Evolutionary conservation across 2,797 vertebrate genomes (phyloP), one percentile per base, ranked within the genome.

Genomic region (Harpagifer antarcticus): DNA sequence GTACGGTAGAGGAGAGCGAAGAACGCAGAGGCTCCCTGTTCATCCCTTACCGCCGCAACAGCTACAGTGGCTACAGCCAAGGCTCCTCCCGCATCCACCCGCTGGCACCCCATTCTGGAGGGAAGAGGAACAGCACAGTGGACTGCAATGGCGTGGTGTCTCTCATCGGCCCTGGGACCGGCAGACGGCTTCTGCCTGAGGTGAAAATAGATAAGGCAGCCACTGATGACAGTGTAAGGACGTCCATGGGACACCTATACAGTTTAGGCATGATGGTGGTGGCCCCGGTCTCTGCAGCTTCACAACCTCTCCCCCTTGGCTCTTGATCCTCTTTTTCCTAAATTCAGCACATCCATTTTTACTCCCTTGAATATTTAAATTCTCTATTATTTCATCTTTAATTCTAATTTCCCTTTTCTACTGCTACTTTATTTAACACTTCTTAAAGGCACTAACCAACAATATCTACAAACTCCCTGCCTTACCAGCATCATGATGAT

Each of bases 61-160:
- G 98, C 95, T 98, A 99, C 95, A 99, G 97, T 7, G 98, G 98
- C 81, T 97, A 97, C 95, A 99, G 98, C 94, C 97, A 98, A 77
- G 97, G 96, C 93, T 99, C 98, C 0, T 98, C 98, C 0, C 96
- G 97, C 80, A 96, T 99, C 86, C 97, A 99, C 90, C 97, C 97
- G 17, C 92, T 94, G 81, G 95, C 96, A 48, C 96, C 97, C 55
- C 96, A 97, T 71, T 94, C 93, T 89, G 93, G 91, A 93, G 96
- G 93, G 65, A 99, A 99, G 92, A 94, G 97, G 92, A 99, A 98
- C 95, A 99, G 98, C 96, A 96, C 98, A 0, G 98, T 99, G 92
- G 98, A 99, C 79, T 99, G 98, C 94, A 99, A 99, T 49, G 98
- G 98, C 80, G 98, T 99, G 86, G 98, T 99, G 92, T 99, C 98